Evolutionary conservation across 2,797 vertebrate species (phyloP).

Genomic region (Otolemur crassicaudatus): DNA sequence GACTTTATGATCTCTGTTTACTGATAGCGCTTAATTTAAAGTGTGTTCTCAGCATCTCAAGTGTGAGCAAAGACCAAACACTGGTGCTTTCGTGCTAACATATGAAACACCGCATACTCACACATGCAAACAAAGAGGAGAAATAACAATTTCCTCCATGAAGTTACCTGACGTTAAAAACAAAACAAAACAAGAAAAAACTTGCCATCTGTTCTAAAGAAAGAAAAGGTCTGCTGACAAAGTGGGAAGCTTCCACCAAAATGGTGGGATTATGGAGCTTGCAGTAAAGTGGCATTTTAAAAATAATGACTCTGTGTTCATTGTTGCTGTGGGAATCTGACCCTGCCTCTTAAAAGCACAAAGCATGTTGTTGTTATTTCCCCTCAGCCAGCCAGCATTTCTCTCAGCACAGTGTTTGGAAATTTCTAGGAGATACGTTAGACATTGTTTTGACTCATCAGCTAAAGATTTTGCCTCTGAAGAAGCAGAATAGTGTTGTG

Average conservation of each 20-base stretch:
- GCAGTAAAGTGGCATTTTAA: not conserved
- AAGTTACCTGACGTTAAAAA: constrained; percentile 39
- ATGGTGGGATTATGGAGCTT: not conserved
- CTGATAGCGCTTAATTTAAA: constrained; percentile 45
- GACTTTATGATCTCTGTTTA: constrained; percentile 45
- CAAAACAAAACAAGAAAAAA: not conserved
- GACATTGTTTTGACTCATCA: not conserved
- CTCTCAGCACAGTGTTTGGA: not conserved
- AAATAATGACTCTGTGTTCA: not conserved
- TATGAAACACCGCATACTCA: not conserved
- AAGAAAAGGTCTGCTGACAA: constrained; percentile 26
- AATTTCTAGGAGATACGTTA: not conserved
- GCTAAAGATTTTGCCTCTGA: not conserved
- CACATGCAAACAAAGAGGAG: not conserved
- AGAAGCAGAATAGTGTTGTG: not conserved
- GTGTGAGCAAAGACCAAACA: constrained; percentile 38
- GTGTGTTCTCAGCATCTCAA: constrained; percentile 17
- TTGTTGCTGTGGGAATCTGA: not conserved
- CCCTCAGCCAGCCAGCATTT: not conserved
- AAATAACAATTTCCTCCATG: not conserved
- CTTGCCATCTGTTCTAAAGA: constrained; percentile 67
- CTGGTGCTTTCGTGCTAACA: not conserved
- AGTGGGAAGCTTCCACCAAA: not conserved
- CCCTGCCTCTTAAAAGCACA: fast-evolving
- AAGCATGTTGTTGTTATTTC: fast-evolving